Base-by-base conservation (phyloP, 2,888 invertebrate species). In the Alsophila aescularia region DNA sequence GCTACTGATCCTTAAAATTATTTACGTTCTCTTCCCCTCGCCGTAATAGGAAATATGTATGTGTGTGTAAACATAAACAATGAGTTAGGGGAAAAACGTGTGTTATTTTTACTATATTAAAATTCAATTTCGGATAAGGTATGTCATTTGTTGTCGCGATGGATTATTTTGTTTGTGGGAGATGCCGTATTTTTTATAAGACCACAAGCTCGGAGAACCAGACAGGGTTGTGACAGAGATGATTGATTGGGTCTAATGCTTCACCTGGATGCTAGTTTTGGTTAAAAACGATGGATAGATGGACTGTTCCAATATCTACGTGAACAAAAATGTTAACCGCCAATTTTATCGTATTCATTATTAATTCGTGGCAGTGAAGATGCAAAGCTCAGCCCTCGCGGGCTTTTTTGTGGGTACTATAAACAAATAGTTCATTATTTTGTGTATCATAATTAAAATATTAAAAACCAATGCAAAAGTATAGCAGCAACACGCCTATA, bases 1-100 rank as follows among this genome's bases (percentile, higher is more conserved):
- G 76, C 70, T 72, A 75, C 75, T 80, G 83, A 83, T 83, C 81
- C 80, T 81, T 81, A 70, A 83, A 83, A 82, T 85, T 80, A 82
- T 86, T 83, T 83, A 83, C 78, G 73, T 73, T 69, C 71, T 65
- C 75, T 69, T 70, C 69, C 66, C 70, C 64, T 60, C 47, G 55
- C 60, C 50, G 64, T 73, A 66, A 72, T 71, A 71, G 67, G 60
- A 67, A 69, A 69, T 66, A 60, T 63, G 67, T 60, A 58, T 60
- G 53, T 53, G 44, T 49, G 50, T 37, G 42, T 42, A 42, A 21
- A 53, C 51, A 62, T 45, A 60, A 62, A 62, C 61, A 62, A 58
- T 61, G 52, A 35, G 48, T 60, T 36, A 56, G 15, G 40, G 39
- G 60, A 27, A 58, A 50, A 58, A 49, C 40, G 43, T 56, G 43